These are phyloP conservation scores for Strix occidentalis DNA, from an alignment of 2,797 vertebrate species.

Conservation along the genomic window DNA sequence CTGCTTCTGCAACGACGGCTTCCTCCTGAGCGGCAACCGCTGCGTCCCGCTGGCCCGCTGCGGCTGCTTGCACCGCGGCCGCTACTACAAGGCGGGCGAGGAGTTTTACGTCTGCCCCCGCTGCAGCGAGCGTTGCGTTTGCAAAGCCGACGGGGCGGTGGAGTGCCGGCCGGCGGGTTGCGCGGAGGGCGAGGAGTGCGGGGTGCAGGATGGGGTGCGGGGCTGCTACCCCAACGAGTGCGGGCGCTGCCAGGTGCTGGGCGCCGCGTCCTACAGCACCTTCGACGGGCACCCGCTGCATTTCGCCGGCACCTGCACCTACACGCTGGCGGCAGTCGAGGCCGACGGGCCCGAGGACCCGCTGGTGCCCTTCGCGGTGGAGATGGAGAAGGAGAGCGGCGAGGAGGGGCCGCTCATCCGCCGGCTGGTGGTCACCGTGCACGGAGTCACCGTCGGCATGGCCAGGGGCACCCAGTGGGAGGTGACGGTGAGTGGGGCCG, in stretches of 20 bases:
- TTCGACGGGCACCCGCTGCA: slow-evolving; percentile 79
- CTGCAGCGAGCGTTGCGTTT: slow-evolving; percentile 70
- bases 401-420: background rate
- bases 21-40: slow-evolving; percentile 71
- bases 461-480: slow-evolving; percentile 39
- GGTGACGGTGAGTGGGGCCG: background rate
- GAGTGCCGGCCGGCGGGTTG: slow-evolving; percentile 76
- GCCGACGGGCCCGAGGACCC: slow-evolving; percentile 16
- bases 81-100: slow-evolving; percentile 43
- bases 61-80: slow-evolving; percentile 77
- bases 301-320: slow-evolving; percentile 83
- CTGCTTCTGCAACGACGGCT: slow-evolving; percentile 83
- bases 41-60: slow-evolving; percentile 80
- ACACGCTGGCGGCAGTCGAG: slow-evolving; percentile 58
- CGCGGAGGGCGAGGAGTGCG: slow-evolving; percentile 72
- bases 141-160: slow-evolving; percentile 46
- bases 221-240: slow-evolving; percentile 78
- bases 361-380: background rate
- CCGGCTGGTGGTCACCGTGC: background rate
- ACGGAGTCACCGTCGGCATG: slow-evolving; percentile 1
- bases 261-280: slow-evolving; percentile 84
- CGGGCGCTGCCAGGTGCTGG: slow-evolving; percentile 79
- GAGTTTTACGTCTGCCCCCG: background rate
- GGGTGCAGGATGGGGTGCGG: slow-evolving; percentile 63
- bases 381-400: background rate